A percentile compares a stretch with the other conserved stretches of the same genome.
These are phyloP conservation scores for Rhodinocichla rosea DNA, from an alignment of 2,113 vertebrate species.

Conservation along the genomic window DNA sequence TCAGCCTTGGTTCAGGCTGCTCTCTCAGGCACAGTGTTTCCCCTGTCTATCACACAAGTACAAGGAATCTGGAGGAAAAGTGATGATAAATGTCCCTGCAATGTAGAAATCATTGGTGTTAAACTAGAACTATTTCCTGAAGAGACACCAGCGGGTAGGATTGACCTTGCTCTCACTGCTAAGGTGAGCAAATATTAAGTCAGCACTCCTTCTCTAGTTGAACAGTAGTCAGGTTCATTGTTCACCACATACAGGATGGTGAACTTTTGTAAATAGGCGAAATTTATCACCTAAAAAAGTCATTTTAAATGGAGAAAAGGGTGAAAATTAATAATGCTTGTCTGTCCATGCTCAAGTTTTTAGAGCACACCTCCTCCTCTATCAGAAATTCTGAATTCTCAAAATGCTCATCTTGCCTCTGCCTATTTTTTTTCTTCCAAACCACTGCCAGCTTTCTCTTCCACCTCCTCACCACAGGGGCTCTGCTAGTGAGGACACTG, in stretches of 20 bases:
- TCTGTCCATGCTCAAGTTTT: neutral
- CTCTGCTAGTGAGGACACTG: rapidly evolving
- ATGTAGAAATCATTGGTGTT: neutral
- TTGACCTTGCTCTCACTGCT: neutral
- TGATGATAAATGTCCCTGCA: neutral
- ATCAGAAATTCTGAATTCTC: neutral
- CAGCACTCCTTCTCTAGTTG: neutral
- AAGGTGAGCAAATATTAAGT: neutral
- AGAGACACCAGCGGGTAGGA: neutral
- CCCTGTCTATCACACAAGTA: neutral
- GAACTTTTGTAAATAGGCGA: neutral
- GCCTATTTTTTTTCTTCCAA: neutral
- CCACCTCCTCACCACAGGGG: neutral
- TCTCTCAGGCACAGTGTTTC: neutral
- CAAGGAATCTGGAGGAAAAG: neutral
- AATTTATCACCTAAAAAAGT: neutral
- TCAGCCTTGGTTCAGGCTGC: neutral
- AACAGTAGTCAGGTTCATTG: neutral
- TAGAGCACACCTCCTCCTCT: neutral
- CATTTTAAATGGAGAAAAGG: neutral
- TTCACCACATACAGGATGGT: neutral
- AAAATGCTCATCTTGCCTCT: neutral
- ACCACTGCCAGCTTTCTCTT: neutral
- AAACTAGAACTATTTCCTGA: neutral
- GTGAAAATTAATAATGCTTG: neutral